phyloP scores from a whole-genome alignment of 2,797 vertebrate genomes.

The Microhierax caerulescens region DNA sequence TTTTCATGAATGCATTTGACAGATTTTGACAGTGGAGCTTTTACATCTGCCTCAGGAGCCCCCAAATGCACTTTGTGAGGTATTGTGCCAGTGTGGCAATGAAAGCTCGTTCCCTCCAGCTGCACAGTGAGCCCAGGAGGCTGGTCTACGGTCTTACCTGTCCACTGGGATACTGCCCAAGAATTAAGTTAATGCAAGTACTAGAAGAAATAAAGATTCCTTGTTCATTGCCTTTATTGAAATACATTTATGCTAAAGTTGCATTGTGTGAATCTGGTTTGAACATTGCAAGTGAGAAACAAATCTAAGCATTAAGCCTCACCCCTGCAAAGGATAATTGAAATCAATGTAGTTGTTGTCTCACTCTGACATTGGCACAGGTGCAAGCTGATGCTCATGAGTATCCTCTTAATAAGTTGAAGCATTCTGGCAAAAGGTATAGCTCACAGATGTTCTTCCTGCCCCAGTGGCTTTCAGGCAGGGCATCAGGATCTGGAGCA shows the following conservation, averaged over 20 bases:
- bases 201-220: not conserved
- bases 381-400: not conserved
- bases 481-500: not conserved
- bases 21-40: not conserved
- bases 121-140: not conserved
- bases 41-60: not conserved
- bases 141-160: not conserved
- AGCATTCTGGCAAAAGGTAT: not conserved
- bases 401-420: not conserved
- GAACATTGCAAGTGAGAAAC: not conserved
- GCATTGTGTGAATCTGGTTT: not conserved
- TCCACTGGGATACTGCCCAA: not conserved
- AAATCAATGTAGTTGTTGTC: not conserved
- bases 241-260: not conserved
- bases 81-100: not conserved
- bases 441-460: not conserved
- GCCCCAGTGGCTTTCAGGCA: not conserved
- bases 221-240: not conserved
- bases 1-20: not conserved
- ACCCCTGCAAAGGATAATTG: not conserved
- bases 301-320: not conserved
- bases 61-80: not conserved
- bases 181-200: not conserved
- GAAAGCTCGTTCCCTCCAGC: not conserved
- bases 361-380: not conserved